Evolutionary conservation across 2,888 invertebrate genomes (phyloP), one percentile per base, ranked within the genome.

Genomic region (Ephialtes manifestator): DNA sequence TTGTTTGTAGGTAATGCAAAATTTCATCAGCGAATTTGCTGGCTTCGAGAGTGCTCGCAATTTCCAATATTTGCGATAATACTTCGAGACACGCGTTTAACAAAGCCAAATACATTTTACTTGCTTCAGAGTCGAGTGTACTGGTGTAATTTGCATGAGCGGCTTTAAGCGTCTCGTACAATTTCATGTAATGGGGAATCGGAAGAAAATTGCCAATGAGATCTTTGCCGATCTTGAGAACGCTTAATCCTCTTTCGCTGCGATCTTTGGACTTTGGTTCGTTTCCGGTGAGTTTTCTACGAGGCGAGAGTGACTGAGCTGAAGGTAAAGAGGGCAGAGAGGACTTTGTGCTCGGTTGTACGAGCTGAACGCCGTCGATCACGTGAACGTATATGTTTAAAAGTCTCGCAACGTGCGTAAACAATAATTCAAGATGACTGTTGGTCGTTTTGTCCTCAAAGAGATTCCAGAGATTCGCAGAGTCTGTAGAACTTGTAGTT

Each of bases 61-160:
- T 94, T 94, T 97, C 97, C 83, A 97, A 93, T 65, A 97, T 95
- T 83, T 97, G 96, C 0, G 97, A 96, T 31, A 98, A 92, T 5
- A 96, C 96, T 84, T 96, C 95, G 8, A 97, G 94, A 0, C 96
- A 95, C 8, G 96, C 95, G 82, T 95, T 95, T 74, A 97, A 93
- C 83, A 97, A 95, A 43, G 95, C 95, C 72, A 96, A 94, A 92
- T 98, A 97, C 94, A 96, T 96, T 91, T 97, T 96, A 88, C 97
- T 97, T 48, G 96, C 96, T 89, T 96, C 96, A 48, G 96, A 95
- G 90, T 98, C 97, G 89, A 98, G 95, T 65, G 97, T 97, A 90
- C 96, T 98, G 96, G 97, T 98, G 94, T 98, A 98, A 95, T 97
- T 98, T 39, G 96, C 96, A 94, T 98, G 97, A 4, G 98, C 97